Evolutionary conservation across 2,888 invertebrate species (phyloP).

Genomic region (Coelopa pilipes): DNA sequence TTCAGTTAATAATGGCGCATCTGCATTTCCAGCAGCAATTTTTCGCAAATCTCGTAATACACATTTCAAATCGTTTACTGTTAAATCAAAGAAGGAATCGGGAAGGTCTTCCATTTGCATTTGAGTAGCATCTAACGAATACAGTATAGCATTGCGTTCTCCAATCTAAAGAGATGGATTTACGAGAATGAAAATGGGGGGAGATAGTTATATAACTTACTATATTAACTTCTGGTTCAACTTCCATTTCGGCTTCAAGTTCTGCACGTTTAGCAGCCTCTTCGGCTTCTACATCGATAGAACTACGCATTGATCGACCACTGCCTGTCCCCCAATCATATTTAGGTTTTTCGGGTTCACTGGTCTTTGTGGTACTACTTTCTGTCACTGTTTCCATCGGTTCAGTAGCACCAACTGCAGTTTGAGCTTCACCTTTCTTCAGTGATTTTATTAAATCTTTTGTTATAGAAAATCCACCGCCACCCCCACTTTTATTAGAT

Average conservation of each 20-base stretch:
- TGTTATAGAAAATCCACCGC: constrained; percentile 57
- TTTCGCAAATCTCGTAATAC: constrained; percentile 80
- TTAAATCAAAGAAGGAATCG: constrained; percentile 90
- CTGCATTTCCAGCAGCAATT: constrained; percentile 73
- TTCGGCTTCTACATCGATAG: constrained; percentile 27
- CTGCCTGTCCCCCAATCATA: constrained; percentile 63
- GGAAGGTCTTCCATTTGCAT: constrained; percentile 77
- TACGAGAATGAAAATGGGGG: background rate
- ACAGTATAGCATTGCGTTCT: constrained; percentile 79
- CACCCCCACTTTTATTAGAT: constrained; percentile 32
- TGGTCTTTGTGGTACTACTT: background rate
- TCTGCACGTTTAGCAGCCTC: constrained; percentile 38
- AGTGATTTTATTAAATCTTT: constrained; percentile 58
- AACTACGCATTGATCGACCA: constrained; percentile 54
- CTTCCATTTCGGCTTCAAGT: constrained; percentile 43
- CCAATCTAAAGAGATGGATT: constrained; percentile 72
- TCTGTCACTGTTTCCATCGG: constrained; percentile 21
- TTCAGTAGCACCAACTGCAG: constrained; percentile 21
- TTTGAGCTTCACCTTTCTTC: constrained; percentile 44
- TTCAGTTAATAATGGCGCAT: constrained; percentile 78
- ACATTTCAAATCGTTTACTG: constrained; percentile 81
- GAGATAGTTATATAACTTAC: constrained; percentile 47
- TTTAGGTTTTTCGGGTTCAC: constrained; percentile 44
- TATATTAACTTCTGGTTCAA: constrained; percentile 56
- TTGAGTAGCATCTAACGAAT: constrained; percentile 73